phyloP scores from a whole-genome alignment of 2,888 invertebrate species.

The Tricholauxania praeusta region DNA sequence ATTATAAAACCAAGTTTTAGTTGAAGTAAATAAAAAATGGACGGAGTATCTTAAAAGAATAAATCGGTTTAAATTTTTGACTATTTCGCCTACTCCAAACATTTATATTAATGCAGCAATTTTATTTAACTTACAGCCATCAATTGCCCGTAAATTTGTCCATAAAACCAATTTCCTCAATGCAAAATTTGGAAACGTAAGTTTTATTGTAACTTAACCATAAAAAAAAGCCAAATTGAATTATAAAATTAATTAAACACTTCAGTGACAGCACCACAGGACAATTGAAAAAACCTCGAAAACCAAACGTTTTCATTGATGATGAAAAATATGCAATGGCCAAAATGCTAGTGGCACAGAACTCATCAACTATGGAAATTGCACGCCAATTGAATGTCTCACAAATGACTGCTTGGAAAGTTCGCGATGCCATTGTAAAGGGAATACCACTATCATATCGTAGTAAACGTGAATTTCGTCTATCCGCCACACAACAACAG shows the following conservation, averaged over 20 bases:
- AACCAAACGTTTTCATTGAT: constrained; percentile 66
- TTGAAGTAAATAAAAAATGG: too few relatives aligned
- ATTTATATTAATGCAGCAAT: neutral
- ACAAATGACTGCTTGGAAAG: constrained; percentile 68
- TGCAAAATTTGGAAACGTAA: constrained; percentile 59
- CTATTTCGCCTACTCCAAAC: too few relatives aligned
- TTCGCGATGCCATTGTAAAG: constrained; percentile 66
- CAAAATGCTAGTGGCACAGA: constrained; percentile 64
- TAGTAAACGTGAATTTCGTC: constrained; percentile 56
- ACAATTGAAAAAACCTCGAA: constrained; percentile 62
- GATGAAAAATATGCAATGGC: constrained; percentile 67
- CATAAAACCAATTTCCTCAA: constrained; percentile 58
- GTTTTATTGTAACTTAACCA: constrained; percentile 31
- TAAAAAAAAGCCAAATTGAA: neutral
- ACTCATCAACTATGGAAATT: constrained; percentile 66
- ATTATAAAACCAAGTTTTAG: too few relatives aligned
- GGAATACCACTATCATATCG: constrained; percentile 66
- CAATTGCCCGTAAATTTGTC: constrained; percentile 64
- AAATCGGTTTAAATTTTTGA: too few relatives aligned
- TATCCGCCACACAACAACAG: constrained; percentile 35
- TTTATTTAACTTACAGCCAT: constrained; percentile 50
- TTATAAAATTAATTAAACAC: neutral
- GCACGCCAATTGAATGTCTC: constrained; percentile 66
- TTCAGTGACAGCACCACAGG: constrained; percentile 18
- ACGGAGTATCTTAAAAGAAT: too few relatives aligned